Conservation (phyloP, 2,113 vertebrate species). For the Passerina amoena region DNA sequence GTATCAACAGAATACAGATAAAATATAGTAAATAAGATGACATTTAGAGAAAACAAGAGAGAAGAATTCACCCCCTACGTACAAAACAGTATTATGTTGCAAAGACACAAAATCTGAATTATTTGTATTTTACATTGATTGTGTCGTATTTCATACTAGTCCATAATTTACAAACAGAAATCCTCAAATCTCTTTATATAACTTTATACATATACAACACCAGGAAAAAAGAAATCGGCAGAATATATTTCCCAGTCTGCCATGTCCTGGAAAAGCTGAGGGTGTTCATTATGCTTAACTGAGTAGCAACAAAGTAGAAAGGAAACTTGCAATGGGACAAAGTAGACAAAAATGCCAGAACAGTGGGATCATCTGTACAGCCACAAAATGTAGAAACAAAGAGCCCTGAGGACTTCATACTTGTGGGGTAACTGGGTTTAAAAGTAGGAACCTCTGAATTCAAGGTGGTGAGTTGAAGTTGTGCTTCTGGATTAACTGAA, state of each 20-base stretch:
- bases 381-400: background rate
- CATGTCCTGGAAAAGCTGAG: background rate
- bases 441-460: background rate
- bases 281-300: background rate
- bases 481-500: background rate
- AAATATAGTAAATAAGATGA: background rate
- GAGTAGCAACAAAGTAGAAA: background rate
- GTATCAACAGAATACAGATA: background rate
- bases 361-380: background rate
- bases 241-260: background rate
- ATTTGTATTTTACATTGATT: background rate
- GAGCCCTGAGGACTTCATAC: background rate
- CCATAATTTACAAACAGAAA: background rate
- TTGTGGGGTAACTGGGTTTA: background rate
- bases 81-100: background rate
- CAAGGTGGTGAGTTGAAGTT: background rate
- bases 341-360: background rate
- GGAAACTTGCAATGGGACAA: background rate
- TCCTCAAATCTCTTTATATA: background rate
- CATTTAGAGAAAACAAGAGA: background rate
- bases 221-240: background rate
- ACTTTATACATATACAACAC: background rate
- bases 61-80: background rate
- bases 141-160: background rate
- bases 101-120: background rate